These are phyloP conservation scores for Troides helena DNA, from an alignment of 2,888 invertebrate genomes.

Conservation along the genomic window DNA sequence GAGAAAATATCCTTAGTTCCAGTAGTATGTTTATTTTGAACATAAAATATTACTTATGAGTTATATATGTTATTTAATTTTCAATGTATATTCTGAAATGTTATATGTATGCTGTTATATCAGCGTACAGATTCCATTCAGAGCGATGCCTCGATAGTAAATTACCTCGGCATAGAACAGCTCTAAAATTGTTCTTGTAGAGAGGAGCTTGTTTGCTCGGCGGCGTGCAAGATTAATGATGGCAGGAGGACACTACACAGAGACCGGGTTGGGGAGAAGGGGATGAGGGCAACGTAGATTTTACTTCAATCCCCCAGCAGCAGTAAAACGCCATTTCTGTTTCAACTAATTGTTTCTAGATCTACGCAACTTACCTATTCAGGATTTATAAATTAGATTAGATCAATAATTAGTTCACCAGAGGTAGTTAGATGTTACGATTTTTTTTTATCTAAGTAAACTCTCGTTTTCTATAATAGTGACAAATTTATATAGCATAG, in stretches of 20 bases:
- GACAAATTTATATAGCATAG: too few relatives aligned
- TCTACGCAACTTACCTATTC: conserved; percentile 47
- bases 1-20: too few relatives aligned
- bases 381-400: conserved; percentile 55
- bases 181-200: conserved; percentile 54
- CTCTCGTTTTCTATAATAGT: too few relatives aligned
- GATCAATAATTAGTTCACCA: conserved; percentile 41
- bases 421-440: background rate
- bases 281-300: conserved; percentile 40
- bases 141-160: conserved; percentile 42
- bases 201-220: conserved; percentile 61
- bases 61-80: background rate
- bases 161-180: conserved; percentile 57
- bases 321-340: conserved; percentile 47
- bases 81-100: too few relatives aligned
- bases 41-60: too few relatives aligned
- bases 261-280: conserved; percentile 36
- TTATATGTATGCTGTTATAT: background rate
- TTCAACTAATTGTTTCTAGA: conserved; percentile 57
- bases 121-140: background rate
- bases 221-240: conserved; percentile 74
- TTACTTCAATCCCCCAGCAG: conserved; percentile 46
- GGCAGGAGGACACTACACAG: conserved; percentile 57
- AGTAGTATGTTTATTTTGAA: too few relatives aligned
- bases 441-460: background rate